Base-by-base conservation (phyloP, 2,113 vertebrate genomes). In the Anthoscopus minutus region DNA sequence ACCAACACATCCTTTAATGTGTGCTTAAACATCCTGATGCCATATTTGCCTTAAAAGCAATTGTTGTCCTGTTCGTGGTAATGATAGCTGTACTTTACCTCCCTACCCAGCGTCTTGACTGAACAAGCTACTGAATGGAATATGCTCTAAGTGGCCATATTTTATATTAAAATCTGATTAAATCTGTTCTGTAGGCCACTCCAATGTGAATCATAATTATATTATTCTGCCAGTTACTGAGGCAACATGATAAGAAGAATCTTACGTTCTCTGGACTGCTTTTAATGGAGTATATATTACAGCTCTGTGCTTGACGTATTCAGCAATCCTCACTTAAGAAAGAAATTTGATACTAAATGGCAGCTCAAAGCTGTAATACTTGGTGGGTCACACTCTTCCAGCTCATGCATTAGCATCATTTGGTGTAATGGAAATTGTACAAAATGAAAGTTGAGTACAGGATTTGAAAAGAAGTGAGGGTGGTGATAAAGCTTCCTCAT, bases 241-340 rank as follows among this genome's bases (percentile, higher is more conserved):
- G 90, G 86, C 95, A 96, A 97, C 93, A 94, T 20, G 67, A 66
- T 96, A 95, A 96, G 88, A 96, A 96, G 95, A 96, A 96, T 94
- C 91, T 91, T 84, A 92, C 78, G 50, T 93, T 96, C 90, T 94
- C 69, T 84, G 73, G 61, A 33, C 90, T 81, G 53, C 61, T 88
- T 92, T 90, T 88, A 95, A 71, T 94, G 77, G 69, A 79, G 85
- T 92, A 85, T 86, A 10, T 94, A 69, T 93, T 92, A 90, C 33
- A 72, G n/a, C 76, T 90, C 2, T 2, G 19, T 73, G 53, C 80
- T 86, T 71, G 80, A 72, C 3, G 0, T 86, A 60, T 88, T 92
- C 86, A 74, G 80, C 83, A 79, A 33, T 86, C 72, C n/a, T 92
- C 83, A 38, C 35, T 93, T 86, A 77, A 58, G 56, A 50, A 67